Evolutionary conservation across 2,888 invertebrate genomes (phyloP).

Genomic region (Rhingia campestris): DNA sequence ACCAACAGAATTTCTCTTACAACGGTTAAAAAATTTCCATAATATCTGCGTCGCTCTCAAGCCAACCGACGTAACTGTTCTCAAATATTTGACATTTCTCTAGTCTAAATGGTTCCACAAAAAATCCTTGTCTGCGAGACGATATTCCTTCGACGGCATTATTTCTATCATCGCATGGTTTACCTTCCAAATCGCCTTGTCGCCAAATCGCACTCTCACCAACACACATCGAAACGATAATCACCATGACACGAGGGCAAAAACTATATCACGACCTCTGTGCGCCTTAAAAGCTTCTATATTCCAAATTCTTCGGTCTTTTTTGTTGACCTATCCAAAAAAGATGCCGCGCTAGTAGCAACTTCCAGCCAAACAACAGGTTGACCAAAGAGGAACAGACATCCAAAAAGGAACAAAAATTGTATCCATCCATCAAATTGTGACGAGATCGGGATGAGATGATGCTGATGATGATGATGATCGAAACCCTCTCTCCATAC

Average conservation of each 20-base stretch:
- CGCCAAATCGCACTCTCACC: constrained; percentile 38
- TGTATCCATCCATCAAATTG: constrained; percentile 73
- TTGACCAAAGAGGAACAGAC: constrained; percentile 32
- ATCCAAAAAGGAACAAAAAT: constrained; percentile 19
- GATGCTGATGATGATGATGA: constrained; percentile 67
- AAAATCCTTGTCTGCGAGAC: constrained; percentile 29
- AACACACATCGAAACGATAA: constrained; percentile 40
- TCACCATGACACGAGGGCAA: constrained; percentile 58
- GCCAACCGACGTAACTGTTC: constrained; percentile 46
- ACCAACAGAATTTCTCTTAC: too few species aligned
- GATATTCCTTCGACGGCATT: constrained; percentile 33
- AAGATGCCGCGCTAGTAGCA: constrained; percentile 39
- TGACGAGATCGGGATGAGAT: constrained; percentile 72
- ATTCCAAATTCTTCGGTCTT: constrained; percentile 33
- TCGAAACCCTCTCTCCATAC: constrained; percentile 24
- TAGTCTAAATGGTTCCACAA: constrained; percentile 2
- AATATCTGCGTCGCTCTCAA: not conserved
- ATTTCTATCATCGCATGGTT: constrained; percentile 17
- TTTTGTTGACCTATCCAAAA: constrained; percentile 26
- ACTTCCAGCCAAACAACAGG: constrained; percentile 33
- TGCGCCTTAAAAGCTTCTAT: constrained; percentile 14
- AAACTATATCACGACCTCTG: constrained; percentile 68
- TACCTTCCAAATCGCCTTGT: constrained; percentile 40
- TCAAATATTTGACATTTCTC: constrained; percentile 51
- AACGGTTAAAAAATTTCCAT: too few species aligned